Evolutionary conservation across 2,113 vertebrate species (phyloP).

Genomic region (Hypocryptadius cinnamomeus): DNA sequence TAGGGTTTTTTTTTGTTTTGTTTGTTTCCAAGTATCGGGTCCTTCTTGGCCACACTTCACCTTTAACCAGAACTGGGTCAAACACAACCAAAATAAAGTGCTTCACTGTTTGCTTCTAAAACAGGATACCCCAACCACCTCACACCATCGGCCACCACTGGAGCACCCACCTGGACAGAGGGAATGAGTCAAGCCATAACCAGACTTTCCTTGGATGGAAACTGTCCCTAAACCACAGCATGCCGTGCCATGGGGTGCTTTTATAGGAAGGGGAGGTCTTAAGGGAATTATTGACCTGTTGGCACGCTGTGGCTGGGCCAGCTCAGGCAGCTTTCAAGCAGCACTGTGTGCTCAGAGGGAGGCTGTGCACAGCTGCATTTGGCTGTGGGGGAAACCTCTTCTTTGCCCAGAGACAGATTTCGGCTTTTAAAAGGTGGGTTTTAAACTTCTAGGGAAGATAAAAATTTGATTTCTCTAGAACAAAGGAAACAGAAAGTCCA

Average conservation of each 20-base stretch:
- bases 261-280: background rate
- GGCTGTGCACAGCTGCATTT: background rate
- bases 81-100: conserved; percentile 81
- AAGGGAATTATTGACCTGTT: background rate
- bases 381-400: background rate
- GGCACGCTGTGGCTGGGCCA: background rate
- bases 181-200: background rate
- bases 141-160: background rate
- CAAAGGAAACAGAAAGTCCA: background rate
- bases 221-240: background rate
- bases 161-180: background rate
- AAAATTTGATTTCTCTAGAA: background rate
- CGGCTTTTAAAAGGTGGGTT: background rate
- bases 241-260: fast-evolving
- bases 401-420: background rate
- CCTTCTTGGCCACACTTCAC: conserved; percentile 65
- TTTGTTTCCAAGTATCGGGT: conserved; percentile 30
- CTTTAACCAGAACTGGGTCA: conserved; percentile 64
- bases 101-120: conserved; percentile 72
- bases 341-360: background rate
- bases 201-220: background rate
- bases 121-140: conserved; percentile 5
- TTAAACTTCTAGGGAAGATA: background rate
- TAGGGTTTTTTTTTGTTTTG: background rate
- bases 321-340: background rate